Conservation (phyloP, 2,888 invertebrate species). For the Pachliopta kotzebuea region DNA sequence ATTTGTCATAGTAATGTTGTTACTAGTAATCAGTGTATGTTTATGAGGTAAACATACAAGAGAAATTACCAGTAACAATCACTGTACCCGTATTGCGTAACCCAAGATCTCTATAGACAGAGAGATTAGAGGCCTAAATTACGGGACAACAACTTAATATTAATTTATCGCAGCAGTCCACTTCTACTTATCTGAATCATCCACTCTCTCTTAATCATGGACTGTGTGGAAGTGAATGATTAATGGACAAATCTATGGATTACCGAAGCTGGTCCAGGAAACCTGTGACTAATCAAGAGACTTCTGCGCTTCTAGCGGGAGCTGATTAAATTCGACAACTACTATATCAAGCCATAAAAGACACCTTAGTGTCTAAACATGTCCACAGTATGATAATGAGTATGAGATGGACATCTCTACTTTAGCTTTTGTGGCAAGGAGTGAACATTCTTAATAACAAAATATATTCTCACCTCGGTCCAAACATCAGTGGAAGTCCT, state of each 20-base stretch:
- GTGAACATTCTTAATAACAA: background rate
- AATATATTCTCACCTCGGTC: slow-evolving; percentile 60
- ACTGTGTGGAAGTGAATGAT: too few species aligned
- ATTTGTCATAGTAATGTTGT: background rate
- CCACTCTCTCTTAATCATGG: background rate
- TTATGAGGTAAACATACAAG: background rate
- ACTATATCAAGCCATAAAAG: too few species aligned
- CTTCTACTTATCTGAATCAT: background rate
- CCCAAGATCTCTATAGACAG: slow-evolving; percentile 43
- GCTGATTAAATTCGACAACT: too few species aligned
- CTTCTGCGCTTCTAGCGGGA: too few species aligned
- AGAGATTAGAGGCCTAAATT: slow-evolving; percentile 50
- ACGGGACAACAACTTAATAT: slow-evolving; percentile 28
- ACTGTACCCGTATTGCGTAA: slow-evolving; percentile 51
- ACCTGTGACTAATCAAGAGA: too few species aligned
- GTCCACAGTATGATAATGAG: too few species aligned
- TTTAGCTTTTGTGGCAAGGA: too few species aligned
- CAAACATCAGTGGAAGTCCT: slow-evolving; percentile 53
- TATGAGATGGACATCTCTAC: too few species aligned
- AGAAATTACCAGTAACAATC: slow-evolving; percentile 10
- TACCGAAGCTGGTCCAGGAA: too few species aligned
- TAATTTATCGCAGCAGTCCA: background rate
- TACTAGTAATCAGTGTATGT: background rate
- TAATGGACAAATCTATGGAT: too few species aligned
- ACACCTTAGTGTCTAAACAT: too few species aligned